These are phyloP conservation scores for Mallotus villosus DNA, from an alignment of 2,797 vertebrate genomes.

Conservation along the genomic window DNA sequence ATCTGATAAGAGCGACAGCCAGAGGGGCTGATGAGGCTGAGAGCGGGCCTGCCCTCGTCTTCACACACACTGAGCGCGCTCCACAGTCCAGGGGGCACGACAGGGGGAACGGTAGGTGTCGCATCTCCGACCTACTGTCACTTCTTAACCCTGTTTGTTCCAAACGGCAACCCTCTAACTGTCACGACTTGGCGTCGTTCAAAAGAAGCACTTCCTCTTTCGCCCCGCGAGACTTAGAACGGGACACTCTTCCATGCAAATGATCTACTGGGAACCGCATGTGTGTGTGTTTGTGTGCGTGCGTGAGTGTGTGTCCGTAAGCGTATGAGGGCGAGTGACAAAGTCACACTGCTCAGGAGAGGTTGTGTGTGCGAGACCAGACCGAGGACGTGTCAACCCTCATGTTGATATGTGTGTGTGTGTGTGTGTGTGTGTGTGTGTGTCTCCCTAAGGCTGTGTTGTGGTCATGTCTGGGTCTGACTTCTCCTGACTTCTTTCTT, in stretches of 20 bases:
- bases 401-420: conserved; percentile 19
- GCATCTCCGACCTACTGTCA: too few relatives aligned
- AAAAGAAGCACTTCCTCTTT: neutral
- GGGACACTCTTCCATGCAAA: conserved; percentile 62
- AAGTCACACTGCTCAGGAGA: neutral
- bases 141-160: neutral
- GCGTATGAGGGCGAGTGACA: conserved; percentile 51
- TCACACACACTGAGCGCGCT: conserved; percentile 57
- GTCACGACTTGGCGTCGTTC: neutral
- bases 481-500: conserved; percentile 47
- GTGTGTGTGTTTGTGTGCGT: conserved; percentile 18
- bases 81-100: neutral
- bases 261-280: conserved; percentile 57
- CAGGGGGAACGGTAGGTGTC: too few relatives aligned
- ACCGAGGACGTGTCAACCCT: conserved; percentile 59
- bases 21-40: conserved; percentile 70
- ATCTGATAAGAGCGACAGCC: conserved; percentile 73
- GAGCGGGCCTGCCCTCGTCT: conserved; percentile 63
- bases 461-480: conserved; percentile 13
- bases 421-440: conserved; percentile 2
- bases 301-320: conserved; percentile 18
- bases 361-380: conserved; percentile 41
- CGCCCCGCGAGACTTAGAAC: conserved; percentile 60
- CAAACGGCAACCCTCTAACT: neutral
- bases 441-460: neutral